Evolutionary conservation across 2,113 vertebrate genomes (phyloP).

Genomic region (Cyrtonyx montezumae): DNA sequence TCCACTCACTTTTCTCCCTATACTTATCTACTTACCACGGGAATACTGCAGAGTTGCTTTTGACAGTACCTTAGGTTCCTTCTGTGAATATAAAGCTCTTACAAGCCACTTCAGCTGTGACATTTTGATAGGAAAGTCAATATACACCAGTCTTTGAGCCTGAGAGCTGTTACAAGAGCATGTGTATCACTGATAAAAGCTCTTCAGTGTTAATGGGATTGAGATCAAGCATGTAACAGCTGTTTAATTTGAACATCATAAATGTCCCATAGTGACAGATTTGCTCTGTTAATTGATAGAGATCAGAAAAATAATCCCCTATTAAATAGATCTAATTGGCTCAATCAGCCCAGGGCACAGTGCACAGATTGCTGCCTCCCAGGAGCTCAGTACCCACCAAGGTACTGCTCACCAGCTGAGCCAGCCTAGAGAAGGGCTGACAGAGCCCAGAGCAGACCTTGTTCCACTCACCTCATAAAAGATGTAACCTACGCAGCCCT

Average conservation of each 20-base stretch:
- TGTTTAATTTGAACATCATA: neutral
- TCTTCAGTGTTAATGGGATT: neutral
- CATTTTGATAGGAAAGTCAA: neutral
- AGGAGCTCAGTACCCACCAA: neutral
- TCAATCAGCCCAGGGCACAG: rapidly evolving
- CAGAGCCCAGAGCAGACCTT: neutral
- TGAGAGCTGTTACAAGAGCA: neutral
- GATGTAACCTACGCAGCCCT: rapidly evolving
- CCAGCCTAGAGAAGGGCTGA: neutral
- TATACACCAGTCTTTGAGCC: neutral
- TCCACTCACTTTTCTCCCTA: neutral
- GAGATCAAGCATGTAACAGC: neutral
- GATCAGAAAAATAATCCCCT: neutral
- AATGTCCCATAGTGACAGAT: neutral
- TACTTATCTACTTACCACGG: neutral
- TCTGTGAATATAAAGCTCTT: neutral
- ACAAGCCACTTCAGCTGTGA: neutral
- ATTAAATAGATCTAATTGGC: neutral
- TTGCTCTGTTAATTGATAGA: neutral
- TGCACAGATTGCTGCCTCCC: neutral
- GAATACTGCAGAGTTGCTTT: neutral
- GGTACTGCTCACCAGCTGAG: too few relatives aligned
- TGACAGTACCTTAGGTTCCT: neutral
- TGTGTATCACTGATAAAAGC: neutral
- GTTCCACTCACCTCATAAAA: neutral